Conservation (phyloP, 2,797 vertebrate genomes). For the Clarias platycephalus region DNA sequence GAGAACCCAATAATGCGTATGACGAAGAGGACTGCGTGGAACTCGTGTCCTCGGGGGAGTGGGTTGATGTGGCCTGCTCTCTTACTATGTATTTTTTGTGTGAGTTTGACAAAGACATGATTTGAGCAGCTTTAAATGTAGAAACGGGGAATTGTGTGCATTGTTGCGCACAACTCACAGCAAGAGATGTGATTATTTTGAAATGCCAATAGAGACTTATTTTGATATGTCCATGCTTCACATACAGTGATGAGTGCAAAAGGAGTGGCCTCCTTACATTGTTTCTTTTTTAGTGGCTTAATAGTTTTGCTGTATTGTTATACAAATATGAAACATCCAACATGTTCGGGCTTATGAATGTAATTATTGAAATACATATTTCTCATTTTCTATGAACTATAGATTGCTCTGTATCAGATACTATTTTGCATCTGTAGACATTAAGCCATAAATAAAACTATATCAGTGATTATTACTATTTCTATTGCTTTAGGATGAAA, state of each 20-base stretch:
- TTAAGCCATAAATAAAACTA: neutral
- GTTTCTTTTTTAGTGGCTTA: neutral
- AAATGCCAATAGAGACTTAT: neutral
- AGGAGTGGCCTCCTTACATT: neutral
- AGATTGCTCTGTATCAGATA: neutral
- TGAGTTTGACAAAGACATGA: constrained; percentile 91
- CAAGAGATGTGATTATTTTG: neutral
- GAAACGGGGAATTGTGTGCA: neutral
- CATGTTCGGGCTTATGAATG: neutral
- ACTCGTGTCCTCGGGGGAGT: constrained; percentile 90
- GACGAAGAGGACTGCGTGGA: constrained; percentile 97
- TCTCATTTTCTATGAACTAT: neutral
- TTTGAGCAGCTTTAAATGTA: constrained; percentile 56
- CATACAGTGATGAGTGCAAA: neutral
- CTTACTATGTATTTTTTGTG: constrained; percentile 96
- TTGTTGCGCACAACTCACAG: too few relatives aligned
- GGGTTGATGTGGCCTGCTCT: constrained; percentile 94
- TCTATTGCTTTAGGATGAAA: neutral
- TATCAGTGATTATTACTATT: neutral
- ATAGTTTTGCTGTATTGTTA: neutral
- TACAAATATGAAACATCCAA: neutral
- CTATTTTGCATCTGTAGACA: constrained; percentile 2
- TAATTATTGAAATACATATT: neutral
- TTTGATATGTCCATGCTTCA: neutral
- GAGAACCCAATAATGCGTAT: constrained; percentile 94